Base-by-base conservation (phyloP, 2,113 vertebrate species). In the Neogobius melanostomus region DNA sequence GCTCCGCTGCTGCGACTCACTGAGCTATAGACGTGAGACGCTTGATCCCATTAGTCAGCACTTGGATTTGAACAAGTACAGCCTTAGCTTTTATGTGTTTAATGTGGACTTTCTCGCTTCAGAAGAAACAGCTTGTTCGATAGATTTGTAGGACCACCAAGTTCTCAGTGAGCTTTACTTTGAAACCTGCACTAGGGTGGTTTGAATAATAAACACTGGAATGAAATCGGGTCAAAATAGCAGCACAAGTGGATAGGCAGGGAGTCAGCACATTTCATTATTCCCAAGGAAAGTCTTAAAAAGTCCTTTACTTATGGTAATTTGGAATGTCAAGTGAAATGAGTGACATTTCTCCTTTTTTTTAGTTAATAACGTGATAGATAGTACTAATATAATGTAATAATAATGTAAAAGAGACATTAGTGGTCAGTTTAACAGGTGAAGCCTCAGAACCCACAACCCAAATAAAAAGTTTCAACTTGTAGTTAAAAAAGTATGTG, bases 11-110 rank as follows among this genome's bases (percentile, higher is more conserved):
- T 76, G 71, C 80, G 80, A 85, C 81, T 84, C 82, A 84, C 81
- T 72, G 80, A 51, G 70, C 79, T 69, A 47, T 46, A 69, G 69
- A 73, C 74, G 70, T 64, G 69, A 42, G 65, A 76, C 70, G 69
- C 79, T 72, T 77, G 66, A 84, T 84, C 66, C 64, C 65, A 68
- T 75, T 72, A 77, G 84, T 84, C 74, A 76, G 79, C 68, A 63
- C 75, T 87, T 80, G 76, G 80, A 70, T n/a, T 65, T 52, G 61
- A 53, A 49, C 50, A 48, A 72, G 71, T 69, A 28, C 75, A 87
- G 66, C 63, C 77, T n/a, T 68, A 36, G 15, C 59, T 77, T 64
- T 85, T 64, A 43, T 46, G 54, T 77, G 74, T 83, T 81, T 79
- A 72, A 64, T 21, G 73, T 60, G 64, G 71, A 28, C 66, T 76